phyloP scores from a whole-genome alignment of 2,888 invertebrate genomes.

The Gastracanthus pulcherrimus region DNA sequence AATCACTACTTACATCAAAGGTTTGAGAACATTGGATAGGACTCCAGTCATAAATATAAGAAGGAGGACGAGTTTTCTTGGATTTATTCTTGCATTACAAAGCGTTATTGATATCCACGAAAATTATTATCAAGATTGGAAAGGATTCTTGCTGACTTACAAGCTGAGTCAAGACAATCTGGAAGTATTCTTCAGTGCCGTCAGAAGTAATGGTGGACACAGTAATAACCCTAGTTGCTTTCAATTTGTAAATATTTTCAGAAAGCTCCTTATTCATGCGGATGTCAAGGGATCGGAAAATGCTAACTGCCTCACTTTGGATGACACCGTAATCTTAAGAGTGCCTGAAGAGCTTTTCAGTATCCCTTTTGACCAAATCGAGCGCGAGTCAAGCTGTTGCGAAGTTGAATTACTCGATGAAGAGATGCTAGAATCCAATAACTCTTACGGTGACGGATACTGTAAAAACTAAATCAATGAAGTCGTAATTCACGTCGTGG shows the following conservation, averaged over 20 bases:
- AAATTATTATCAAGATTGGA: conserved; percentile 26
- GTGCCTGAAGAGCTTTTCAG: neutral
- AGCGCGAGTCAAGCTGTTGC: neutral
- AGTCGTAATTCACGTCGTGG: neutral
- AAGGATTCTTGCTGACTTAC: conserved; percentile 54
- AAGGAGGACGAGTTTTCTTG: conserved; percentile 59
- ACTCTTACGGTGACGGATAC: neutral
- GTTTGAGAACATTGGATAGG: conserved; percentile 29
- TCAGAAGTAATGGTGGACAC: conserved; percentile 54
- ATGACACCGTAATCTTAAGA: conserved; percentile 42
- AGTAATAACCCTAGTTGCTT: conserved; percentile 60
- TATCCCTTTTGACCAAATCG: neutral
- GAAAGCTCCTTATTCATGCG: conserved; percentile 56
- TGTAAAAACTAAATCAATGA: neutral
- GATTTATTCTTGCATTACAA: conserved; percentile 56
- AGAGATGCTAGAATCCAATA: neutral
- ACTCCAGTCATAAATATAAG: conserved; percentile 26
- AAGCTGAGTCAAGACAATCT: conserved; percentile 60
- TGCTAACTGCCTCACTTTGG: conserved; percentile 49
- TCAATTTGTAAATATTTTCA: conserved; percentile 56
- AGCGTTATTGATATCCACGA: conserved; percentile 50
- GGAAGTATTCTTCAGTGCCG: conserved; percentile 57
- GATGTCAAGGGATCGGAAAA: conserved; percentile 44
- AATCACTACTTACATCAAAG: conserved; percentile 50
- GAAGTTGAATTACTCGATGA: neutral